Conservation (phyloP, 2,797 vertebrate species). For the Sciaenops ocellatus region DNA sequence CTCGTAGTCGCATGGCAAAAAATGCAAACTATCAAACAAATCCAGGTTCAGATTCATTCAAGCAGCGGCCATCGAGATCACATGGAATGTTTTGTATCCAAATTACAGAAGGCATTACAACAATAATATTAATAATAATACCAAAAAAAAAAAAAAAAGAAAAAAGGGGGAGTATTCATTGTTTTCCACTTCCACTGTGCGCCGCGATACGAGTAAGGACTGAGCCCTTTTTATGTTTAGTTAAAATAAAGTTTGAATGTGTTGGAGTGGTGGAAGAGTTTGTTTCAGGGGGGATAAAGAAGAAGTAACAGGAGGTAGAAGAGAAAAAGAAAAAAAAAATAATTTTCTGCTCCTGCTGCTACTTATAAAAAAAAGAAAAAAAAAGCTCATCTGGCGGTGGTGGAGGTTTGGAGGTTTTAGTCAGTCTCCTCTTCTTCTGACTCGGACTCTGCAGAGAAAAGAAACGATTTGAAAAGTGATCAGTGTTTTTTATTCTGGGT, state of each 20-base stretch:
- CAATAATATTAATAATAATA: slow-evolving; percentile 24
- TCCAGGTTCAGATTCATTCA: slow-evolving; percentile 13
- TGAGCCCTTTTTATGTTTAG: slow-evolving; percentile 64
- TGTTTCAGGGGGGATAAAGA: slow-evolving; percentile 42
- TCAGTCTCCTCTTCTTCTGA: slow-evolving; percentile 97
- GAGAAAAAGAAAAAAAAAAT: slow-evolving; percentile 82
- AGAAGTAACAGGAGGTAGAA: slow-evolving; percentile 94
- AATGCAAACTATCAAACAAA: slow-evolving; percentile 32
- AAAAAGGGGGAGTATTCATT: not conserved
- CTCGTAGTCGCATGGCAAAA: slow-evolving; percentile 28
- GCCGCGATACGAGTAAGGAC: slow-evolving; percentile 76
- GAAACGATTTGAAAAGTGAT: not conserved
- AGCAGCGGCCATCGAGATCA: slow-evolving; percentile 35
- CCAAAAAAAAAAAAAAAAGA: not conserved
- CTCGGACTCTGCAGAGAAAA: slow-evolving; percentile 91
- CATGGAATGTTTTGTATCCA: slow-evolving; percentile 68
- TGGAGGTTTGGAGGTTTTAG: slow-evolving; percentile 78
- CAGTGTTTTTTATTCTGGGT: too few relatives aligned
- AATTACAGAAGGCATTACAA: slow-evolving; percentile 61
- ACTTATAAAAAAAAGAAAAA: slow-evolving; percentile 68
- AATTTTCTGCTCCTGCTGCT: slow-evolving; percentile 90
- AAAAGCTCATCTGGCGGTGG: slow-evolving; percentile 53
- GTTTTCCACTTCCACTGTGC: slow-evolving; percentile 46
- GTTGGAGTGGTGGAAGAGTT: slow-evolving; percentile 66
- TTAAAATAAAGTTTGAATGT: slow-evolving; percentile 83